Base-by-base conservation (phyloP, 2,797 vertebrate genomes). In the Coregonus suidteri region DNA sequence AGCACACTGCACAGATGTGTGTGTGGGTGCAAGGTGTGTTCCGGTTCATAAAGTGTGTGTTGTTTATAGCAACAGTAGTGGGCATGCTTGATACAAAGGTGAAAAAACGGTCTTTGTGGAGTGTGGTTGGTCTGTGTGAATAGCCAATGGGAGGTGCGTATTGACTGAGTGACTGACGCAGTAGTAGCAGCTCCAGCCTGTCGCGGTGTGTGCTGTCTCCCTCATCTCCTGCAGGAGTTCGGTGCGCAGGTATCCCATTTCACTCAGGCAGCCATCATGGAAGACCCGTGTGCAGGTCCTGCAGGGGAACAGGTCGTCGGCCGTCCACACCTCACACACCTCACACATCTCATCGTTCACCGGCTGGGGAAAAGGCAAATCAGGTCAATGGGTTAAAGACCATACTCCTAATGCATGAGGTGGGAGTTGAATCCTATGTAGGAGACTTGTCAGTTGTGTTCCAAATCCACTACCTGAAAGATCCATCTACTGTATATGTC, bases 141-240 rank as follows among this genome's bases (percentile, higher is more conserved):
- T 62, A 25, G 59, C n/a, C 20, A 5, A 5, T 25, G 15, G n/a
- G n/a, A n/a, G 20, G n/a, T 62, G n/a, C 20, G 51, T 18, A 35
- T 35, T 31, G 66, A 18, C 53, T 35, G 53, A 56, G 20, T n/a
- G 37, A 91, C 97, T 97, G 91, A 99, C 98, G 30, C 97, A 99
- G 88, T 96, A 97, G 93, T 97, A 96, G 93, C 98, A 99, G 93
- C 97, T 99, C 98, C 97, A 99, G 87, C 98, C 98, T 0, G 92
- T 94, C 68, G 96, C 94, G 0, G 96, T 96, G 90, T 97, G 96
- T 0, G 97, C 97, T 0, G 93, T 95, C 75, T 98, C 96, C 0
- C 91, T 95, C 95, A 98, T 94, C 87, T 97, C 96, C 75, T 94
- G 89, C 4, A 96, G 73, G 0, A 95, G 92, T 77, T 96, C 95